Percentiles rank a stretch among this genome's conserved stretches.
Conservation (phyloP, 2,797 vertebrate species). For the Semaprochilodus insignis region DNA sequence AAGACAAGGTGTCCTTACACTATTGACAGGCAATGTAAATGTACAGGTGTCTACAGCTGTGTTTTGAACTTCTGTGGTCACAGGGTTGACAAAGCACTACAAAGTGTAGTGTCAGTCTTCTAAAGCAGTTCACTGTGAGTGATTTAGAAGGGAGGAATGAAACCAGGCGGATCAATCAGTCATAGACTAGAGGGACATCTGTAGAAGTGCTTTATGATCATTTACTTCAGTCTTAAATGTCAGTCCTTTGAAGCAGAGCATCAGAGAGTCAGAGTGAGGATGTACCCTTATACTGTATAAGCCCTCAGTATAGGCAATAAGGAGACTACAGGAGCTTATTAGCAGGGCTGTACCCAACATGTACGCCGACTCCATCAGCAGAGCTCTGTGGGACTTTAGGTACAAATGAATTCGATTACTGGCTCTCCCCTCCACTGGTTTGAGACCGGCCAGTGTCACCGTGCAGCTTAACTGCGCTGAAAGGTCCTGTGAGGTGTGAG, state of each 20-base stretch:
- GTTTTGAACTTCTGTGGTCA: slow-evolving; percentile 10
- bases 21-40: not conserved
- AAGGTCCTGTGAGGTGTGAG: slow-evolving; percentile 43
- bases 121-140: slow-evolving; percentile 9
- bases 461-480: slow-evolving; percentile 47
- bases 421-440: slow-evolving; percentile 39
- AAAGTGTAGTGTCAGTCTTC: slow-evolving; percentile 12
- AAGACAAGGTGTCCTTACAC: not conserved
- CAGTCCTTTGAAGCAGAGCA: slow-evolving; percentile 26
- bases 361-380: slow-evolving; percentile 35
- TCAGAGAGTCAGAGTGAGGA: slow-evolving; percentile 1
- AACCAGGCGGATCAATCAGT: slow-evolving; percentile 22
- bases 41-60: slow-evolving; percentile 23
- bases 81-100: slow-evolving; percentile 10
- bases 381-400: slow-evolving; percentile 44
- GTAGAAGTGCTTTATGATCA: slow-evolving; percentile 12
- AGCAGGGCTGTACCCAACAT: slow-evolving; percentile 30
- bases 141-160: not conserved
- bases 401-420: slow-evolving; percentile 53
- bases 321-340: slow-evolving; percentile 36
- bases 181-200: not conserved
- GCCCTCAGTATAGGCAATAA: slow-evolving; percentile 28
- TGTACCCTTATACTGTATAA: slow-evolving; percentile 30
- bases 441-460: slow-evolving; percentile 49
- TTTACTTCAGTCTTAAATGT: slow-evolving; percentile 30